Base-by-base conservation (phyloP, 2,797 vertebrate species). In the Ceyx erithaca region DNA sequence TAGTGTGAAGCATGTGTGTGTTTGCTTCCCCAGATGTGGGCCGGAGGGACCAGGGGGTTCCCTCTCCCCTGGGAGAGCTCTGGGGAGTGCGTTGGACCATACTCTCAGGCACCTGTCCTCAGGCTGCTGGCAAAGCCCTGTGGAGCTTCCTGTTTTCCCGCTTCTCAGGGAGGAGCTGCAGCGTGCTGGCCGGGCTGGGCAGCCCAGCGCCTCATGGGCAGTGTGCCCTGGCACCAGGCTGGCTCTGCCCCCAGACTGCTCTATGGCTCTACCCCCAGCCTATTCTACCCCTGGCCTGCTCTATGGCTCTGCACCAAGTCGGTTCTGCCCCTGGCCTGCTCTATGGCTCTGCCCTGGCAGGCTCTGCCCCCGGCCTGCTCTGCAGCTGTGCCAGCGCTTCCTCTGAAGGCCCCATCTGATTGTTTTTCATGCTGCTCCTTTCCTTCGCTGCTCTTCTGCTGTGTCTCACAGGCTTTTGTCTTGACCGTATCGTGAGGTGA, bases 401-500 rank as follows among this genome's bases (percentile, higher is more conserved):
- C 4, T 68, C 64, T 46, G 4, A 59, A 48, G 78, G 28, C 21
- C 66, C 55, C 62, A 62, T 12, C 48, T 22, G 45, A 52, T 52
- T 1, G 2, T 14, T 59, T 43, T 71, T 40, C 54, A 1, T 23
- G 3, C 45, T 14, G 33, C 54, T 62, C 0, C 76, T 82, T 82
- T 77, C 59, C 68, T 84, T 57, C 0, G 1, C 31, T 12, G 26
- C 30, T 64, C 18, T 63, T 40, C 55, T 54, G 69, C 49, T 45
- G 59, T 57, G 26, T 8, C 40, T 54, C 55, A 28, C 61, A 31
- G 68, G 7, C 58, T 83, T 66, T 9, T 35, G 33, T 55, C 54
- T 89, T 9, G 1, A 26, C 0, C 0, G 2, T 68, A 1, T 12
- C 17, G 33, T 22, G 26, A 72, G 69, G 40, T 49, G 33, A 68